phyloP scores from a whole-genome alignment of 2,888 invertebrate species.

The Brenthis ino region DNA sequence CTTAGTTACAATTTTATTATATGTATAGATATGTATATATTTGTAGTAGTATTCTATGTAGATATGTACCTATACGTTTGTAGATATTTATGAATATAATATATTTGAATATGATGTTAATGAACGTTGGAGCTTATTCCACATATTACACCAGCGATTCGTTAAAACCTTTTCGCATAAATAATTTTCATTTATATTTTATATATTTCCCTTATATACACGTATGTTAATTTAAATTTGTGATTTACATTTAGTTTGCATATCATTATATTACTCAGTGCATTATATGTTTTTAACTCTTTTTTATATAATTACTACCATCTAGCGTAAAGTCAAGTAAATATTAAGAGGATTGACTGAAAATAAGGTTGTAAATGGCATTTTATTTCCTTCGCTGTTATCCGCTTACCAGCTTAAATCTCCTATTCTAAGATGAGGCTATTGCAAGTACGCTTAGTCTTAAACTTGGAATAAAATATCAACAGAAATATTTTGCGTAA shows the following conservation, averaged over 20 bases:
- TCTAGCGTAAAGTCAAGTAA: not conserved
- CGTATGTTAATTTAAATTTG: not conserved
- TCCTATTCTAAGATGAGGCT: conserved; percentile 8
- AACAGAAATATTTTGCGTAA: not conserved
- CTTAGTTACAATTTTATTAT: no score
- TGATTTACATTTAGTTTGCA: not conserved
- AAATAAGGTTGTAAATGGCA: conserved; percentile 15
- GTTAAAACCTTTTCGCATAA: conserved; percentile 11
- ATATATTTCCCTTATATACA: not conserved
- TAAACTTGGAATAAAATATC: conserved; percentile 10
- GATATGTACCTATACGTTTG: no score
- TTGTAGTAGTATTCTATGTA: no score
- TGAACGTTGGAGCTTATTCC: conserved; percentile 3
- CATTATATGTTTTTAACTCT: not conserved
- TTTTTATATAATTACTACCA: not conserved
- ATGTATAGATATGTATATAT: no score
- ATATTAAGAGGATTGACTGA: conserved; percentile 9
- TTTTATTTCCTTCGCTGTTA: conserved; percentile 18
- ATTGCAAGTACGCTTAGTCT: conserved; percentile 12
- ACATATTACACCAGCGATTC: conserved; percentile 4
- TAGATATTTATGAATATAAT: not conserved
- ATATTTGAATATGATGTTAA: not conserved
- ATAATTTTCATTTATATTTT: conserved; percentile 1
- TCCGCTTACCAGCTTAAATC: conserved; percentile 16
- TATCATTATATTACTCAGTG: no score